A percentile compares a stretch with the other conserved stretches of the same genome.
Conservation (phyloP, 92 coral and sea anemone genomes). For the Porites lobata region DNA sequence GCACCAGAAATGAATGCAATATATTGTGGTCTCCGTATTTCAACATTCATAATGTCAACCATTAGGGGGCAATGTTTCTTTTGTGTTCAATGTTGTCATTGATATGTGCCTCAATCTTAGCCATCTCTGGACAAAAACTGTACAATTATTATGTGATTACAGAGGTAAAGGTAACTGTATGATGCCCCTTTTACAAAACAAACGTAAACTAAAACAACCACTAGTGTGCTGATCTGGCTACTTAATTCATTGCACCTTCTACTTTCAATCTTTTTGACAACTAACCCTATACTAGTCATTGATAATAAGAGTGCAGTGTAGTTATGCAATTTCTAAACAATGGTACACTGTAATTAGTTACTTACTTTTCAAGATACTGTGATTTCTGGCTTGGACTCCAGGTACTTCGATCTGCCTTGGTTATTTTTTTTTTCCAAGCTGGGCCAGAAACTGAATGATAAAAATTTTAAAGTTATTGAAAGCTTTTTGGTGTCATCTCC, state of each 20-base stretch:
- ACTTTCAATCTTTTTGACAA: neutral
- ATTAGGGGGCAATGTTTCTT: too few relatives aligned
- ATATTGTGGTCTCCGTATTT: neutral
- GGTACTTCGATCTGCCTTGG: constrained; percentile 21
- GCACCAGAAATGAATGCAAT: constrained; percentile 1
- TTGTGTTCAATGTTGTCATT: too few relatives aligned
- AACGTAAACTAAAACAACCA: too few relatives aligned
- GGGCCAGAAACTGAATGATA: constrained; percentile 16
- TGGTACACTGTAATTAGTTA: neutral
- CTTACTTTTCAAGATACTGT: constrained; percentile 28
- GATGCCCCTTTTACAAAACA: too few relatives aligned
- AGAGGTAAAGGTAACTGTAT: too few relatives aligned
- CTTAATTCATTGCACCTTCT: too few relatives aligned
- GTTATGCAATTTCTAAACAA: neutral
- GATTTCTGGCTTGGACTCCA: constrained; percentile 24
- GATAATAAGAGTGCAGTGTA: neutral
- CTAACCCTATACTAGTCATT: neutral
- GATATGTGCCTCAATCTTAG: too few relatives aligned
- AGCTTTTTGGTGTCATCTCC: too few relatives aligned
- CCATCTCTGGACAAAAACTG: too few relatives aligned
- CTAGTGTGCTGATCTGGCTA: neutral
- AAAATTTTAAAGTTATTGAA: too few relatives aligned
- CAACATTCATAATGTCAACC: neutral
- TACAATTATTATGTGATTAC: too few relatives aligned
- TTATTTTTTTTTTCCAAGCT: constrained; percentile 53